Conservation (phyloP, 2,797 vertebrate species). For the Buceros bicornis region DNA sequence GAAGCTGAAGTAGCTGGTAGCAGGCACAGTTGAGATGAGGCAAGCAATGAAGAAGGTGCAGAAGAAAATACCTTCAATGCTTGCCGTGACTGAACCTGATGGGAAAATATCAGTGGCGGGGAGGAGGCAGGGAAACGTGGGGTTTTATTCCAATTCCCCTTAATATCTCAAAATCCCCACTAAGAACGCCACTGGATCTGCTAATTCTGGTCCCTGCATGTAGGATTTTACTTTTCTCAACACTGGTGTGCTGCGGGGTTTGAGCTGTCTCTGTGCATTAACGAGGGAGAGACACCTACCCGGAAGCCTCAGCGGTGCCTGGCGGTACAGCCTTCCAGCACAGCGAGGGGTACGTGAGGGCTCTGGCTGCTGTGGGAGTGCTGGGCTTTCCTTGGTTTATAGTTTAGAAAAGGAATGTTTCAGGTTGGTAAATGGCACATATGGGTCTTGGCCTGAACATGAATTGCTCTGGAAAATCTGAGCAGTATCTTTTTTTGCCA, state of each 20-base stretch:
- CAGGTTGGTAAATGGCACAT: not conserved
- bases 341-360: not conserved
- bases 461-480: constrained; percentile 39
- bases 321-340: not conserved
- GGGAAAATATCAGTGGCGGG: not conserved
- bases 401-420: constrained; percentile 1
- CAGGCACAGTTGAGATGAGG: not conserved
- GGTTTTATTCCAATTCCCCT: not conserved
- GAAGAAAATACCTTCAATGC: not conserved
- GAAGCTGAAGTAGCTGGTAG: not conserved
- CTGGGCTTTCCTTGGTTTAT: not conserved
- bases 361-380: not conserved
- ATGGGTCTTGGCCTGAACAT: not conserved
- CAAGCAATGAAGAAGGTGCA: not conserved
- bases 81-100: not conserved
- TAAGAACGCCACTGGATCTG: not conserved
- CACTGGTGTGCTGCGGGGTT: not conserved
- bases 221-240: not conserved
- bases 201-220: not conserved
- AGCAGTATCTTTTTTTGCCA: constrained; percentile 19
- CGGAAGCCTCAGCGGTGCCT: rapidly evolving
- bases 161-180: not conserved
- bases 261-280: not conserved
- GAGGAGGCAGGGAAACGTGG: not conserved
- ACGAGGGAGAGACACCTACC: not conserved